Evolutionary conservation across 2,888 invertebrate genomes (phyloP), one percentile per base, ranked within the genome.

Genomic region (Drosophila mimica): DNA sequence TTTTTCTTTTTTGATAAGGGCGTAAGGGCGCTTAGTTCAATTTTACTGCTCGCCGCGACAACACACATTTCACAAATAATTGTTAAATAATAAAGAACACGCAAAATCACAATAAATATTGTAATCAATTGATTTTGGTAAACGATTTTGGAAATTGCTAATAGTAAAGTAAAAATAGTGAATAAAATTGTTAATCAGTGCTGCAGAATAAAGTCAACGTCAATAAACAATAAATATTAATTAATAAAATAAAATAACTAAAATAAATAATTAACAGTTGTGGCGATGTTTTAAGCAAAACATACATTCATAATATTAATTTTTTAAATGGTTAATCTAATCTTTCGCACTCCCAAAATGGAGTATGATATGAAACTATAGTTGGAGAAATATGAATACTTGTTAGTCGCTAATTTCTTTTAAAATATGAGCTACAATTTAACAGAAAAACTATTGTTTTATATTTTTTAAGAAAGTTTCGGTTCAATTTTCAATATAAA

Each of bases 1-100:
- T 79, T 71, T 30, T 28, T 15, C 28, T n/a, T 13, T 61, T 65
- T 34, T 70, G 83, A 82, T 85, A 82, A 85, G 71, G 52, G 53
- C 43, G 28, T 34, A 61, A 65, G 38, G 40, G 52, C 69, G 69
- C 61, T 78, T 83, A 83, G 83, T 81, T 68, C 53, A 56, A 66
- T 69, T 70, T 60, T 7, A 66, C 54, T 62, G 46, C 54, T 76
- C 52, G 66, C 40, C 31, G 81, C 64, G 70, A 57, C 68, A 80
- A 64, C 76, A 76, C 72, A 49, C 31, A 59, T 36, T 67, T 63
- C 30, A 31, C 57, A 28, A 60, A 33, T 51, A 60, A 33, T 38
- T 48, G 58, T 52, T 33, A 49, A 28, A 43, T 40, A 57, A 46
- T 3, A 15, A 31, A 40, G 0, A 30, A 8, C 20, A 28, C 34